Evolutionary conservation across 2,113 vertebrate genomes (phyloP), one percentile per base, ranked within the genome.

Genomic region (Oenanthe oenanthe): DNA sequence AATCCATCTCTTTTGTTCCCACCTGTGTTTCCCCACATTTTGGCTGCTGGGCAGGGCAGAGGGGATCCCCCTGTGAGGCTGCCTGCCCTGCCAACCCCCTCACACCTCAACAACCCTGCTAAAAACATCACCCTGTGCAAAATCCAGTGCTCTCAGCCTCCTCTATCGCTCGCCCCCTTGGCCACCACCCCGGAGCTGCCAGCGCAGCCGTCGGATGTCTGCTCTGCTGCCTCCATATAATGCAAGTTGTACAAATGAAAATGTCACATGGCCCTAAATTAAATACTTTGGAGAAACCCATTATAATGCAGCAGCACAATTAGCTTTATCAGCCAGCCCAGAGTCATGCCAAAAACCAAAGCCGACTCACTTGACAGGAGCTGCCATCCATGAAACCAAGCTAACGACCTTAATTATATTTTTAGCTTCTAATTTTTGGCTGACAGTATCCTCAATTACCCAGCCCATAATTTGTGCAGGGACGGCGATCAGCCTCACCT

Each of bases 391-490:
- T 79, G 88, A 92, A 90, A 92, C 92, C 92, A 72, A 94, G 91
- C 92, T 94, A 93, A 93, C 79, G 38, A 88, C 92, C 85, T 94
- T 92, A 79, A 92, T 95, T 93, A 95, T 85, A 85, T 88, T 95
- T 97, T 92, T 83, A 96, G 90, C 94, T 95, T 93, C 88, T 96
- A 94, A 88, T 92, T 97, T 94, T 93, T 94, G 88, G 92, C 94
- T 96, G 90, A 76, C 92, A 76, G 32, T 45, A 54, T 83, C 85
- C 92, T 84, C 88, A 93, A 32, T 95, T 90, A 90, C 82, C 85
- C 92, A 85, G 78, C 90, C 93, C 90, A 85, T 92, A 85, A 93
- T 93, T 93, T 82, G 66, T 58, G 71, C 75, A 17, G 88, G 18
- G 74, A 74, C 12, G 16, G 82, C 17, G 7, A 88, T 45, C 81